Conservation (phyloP, 2,113 vertebrate species). For the Platichthys stellatus region DNA sequence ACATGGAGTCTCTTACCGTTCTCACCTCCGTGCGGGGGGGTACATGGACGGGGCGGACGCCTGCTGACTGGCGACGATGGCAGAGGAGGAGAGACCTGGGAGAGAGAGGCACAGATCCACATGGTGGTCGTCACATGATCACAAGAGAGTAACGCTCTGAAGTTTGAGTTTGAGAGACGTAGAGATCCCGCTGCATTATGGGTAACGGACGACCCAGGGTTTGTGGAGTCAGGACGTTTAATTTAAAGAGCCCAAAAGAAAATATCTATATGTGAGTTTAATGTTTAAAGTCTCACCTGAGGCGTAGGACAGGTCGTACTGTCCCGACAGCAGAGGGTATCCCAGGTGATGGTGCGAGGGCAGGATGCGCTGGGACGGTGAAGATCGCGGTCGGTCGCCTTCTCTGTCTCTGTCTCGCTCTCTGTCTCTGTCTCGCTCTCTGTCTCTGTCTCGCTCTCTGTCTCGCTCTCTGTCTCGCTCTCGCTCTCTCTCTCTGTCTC, state of each 20-base stretch:
- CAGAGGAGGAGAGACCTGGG: constrained; percentile 94
- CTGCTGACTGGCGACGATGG: constrained; percentile 97
- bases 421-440: constrained; percentile 79
- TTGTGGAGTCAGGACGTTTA: too few species aligned
- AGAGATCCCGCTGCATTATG: too few species aligned
- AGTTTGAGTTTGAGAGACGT: too few species aligned
- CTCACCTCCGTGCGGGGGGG: constrained; percentile 96
- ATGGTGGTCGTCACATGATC: constrained; percentile 1
- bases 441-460: constrained; percentile 59
- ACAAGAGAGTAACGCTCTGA: too few species aligned
- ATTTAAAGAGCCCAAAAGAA: too few species aligned
- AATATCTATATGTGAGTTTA: too few species aligned
- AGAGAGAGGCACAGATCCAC: neutral
- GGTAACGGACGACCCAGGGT: too few species aligned
- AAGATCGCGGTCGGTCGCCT: constrained; percentile 89
- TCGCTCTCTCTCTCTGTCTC: constrained; percentile 70
- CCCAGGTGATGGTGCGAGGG: constrained; percentile 93
- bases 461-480: constrained; percentile 81
- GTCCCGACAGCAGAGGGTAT: constrained; percentile 93
- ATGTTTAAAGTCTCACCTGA: constrained; percentile 83
- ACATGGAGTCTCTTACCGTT: constrained; percentile 83
- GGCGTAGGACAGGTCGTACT: constrained; percentile 95
- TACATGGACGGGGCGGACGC: constrained; percentile 92
- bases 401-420: constrained; percentile 76
- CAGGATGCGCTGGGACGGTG: constrained; percentile 92